Percentiles rank a stretch among this genome's conserved stretches.
phyloP scores from a whole-genome alignment of 2,113 vertebrate species.

The Macroglossus sobrinus region DNA sequence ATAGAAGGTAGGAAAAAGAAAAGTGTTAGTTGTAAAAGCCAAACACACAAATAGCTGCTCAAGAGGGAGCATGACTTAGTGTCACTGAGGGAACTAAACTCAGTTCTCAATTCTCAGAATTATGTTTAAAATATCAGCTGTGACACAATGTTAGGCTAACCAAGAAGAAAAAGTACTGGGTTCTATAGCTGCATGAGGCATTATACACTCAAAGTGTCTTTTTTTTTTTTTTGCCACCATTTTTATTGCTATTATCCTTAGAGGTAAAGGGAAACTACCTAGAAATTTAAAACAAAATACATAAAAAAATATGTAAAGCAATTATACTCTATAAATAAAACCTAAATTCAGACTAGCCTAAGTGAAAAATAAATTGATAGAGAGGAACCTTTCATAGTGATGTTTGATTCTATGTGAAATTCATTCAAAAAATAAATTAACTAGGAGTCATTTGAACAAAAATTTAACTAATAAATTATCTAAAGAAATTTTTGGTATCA shows the following conservation, averaged over 20 bases:
- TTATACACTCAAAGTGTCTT: not conserved
- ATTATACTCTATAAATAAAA: not conserved
- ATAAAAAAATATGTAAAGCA: not conserved
- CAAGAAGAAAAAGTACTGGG: not conserved
- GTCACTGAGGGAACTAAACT: constrained; percentile 29
- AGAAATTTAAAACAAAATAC: not conserved
- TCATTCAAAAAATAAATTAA: not conserved
- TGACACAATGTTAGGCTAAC: not conserved
- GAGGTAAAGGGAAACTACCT: not conserved
- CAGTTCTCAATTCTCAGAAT: constrained; percentile 24
- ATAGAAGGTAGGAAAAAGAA: constrained; percentile 54
- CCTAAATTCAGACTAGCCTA: not conserved
- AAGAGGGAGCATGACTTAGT: constrained; percentile 28
- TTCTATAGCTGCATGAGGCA: not conserved
- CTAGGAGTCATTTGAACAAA: not conserved
- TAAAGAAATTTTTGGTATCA: not conserved
- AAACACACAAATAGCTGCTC: constrained; percentile 56
- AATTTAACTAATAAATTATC: not conserved
- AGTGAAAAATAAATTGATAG: not conserved
- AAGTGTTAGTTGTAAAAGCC: constrained; percentile 43
- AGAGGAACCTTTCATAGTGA: not conserved
- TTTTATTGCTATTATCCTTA: constrained; percentile 21
- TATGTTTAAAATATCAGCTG: constrained; percentile 50
- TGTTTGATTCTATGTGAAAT: not conserved
- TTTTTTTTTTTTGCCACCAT: not conserved